phyloP scores from a whole-genome alignment of 2,888 invertebrate genomes.

The Helleia helle region DNA sequence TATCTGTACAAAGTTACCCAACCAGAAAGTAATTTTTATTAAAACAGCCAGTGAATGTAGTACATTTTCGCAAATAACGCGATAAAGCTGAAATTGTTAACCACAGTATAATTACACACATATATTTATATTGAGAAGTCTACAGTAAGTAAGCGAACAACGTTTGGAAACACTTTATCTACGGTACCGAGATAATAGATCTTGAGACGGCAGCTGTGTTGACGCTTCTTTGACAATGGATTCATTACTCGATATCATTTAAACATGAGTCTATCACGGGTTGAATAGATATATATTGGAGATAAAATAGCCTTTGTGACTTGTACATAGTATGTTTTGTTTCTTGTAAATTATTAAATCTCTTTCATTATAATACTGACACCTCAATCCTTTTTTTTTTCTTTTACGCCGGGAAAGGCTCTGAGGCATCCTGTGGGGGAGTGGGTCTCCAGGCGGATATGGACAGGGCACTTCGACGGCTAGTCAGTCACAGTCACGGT shows the following conservation, averaged over 20 bases:
- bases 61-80: not conserved
- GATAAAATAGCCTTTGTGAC: not conserved
- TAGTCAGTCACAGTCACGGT: too few relatives aligned
- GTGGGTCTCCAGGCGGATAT: too few relatives aligned
- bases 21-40: not conserved
- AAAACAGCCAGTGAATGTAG: not conserved
- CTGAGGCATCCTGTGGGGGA: too few relatives aligned
- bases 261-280: not conserved
- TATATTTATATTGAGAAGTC: not conserved
- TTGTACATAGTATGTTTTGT: too few relatives aligned
- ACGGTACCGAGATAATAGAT: slow-evolving; percentile 5
- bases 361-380: too few relatives aligned
- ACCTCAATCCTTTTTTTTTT: too few relatives aligned
- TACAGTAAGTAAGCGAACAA: not conserved
- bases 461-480: too few relatives aligned
- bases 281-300: not conserved
- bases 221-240: slow-evolving; percentile 6
- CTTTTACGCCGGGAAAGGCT: too few relatives aligned
- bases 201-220: slow-evolving; percentile 5
- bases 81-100: not conserved
- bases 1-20: not conserved
- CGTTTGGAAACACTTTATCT: not conserved
- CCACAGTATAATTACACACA: not conserved
- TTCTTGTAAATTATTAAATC: too few relatives aligned
- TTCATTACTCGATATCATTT: slow-evolving; percentile 4